Percentiles rank a stretch among this genome's conserved stretches.
phyloP scores from a whole-genome alignment of 2,113 vertebrate genomes.

The Eonycteris spelaea region DNA sequence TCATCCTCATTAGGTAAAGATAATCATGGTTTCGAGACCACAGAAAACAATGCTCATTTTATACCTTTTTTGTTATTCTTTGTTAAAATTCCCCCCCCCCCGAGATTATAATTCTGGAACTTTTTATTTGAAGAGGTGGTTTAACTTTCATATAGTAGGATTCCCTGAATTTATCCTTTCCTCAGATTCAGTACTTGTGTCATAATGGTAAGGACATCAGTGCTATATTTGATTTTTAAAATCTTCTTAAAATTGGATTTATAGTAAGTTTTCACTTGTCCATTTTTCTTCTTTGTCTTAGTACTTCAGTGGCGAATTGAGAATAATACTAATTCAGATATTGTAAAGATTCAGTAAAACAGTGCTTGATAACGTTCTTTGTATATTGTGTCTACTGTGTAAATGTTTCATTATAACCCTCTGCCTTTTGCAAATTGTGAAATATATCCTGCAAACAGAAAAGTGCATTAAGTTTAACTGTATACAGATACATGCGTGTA shows the following conservation, averaged over 20 bases:
- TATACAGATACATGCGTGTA: background rate
- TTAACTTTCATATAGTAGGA: background rate
- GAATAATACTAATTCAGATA: conserved; percentile 26
- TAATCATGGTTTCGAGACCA: background rate
- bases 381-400: background rate
- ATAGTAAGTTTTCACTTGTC: background rate
- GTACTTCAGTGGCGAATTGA: background rate
- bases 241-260: conserved; percentile 5
- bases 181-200: background rate
- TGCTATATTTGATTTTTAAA: background rate
- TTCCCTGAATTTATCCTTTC: background rate
- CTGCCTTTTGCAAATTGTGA: conserved; percentile 14
- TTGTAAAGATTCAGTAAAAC: conserved; percentile 28
- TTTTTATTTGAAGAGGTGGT: conserved; percentile 13
- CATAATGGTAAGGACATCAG: background rate
- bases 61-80: background rate
- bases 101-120: background rate
- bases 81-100: background rate
- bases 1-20: conserved; percentile 5
- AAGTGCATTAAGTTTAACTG: background rate
- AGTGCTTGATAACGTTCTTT: background rate
- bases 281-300: background rate
- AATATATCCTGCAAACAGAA: background rate
- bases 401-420: conserved; percentile 10
- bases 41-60: background rate